Base-by-base conservation (phyloP, 2,888 invertebrate species). In the Tridacna gigas region DNA sequence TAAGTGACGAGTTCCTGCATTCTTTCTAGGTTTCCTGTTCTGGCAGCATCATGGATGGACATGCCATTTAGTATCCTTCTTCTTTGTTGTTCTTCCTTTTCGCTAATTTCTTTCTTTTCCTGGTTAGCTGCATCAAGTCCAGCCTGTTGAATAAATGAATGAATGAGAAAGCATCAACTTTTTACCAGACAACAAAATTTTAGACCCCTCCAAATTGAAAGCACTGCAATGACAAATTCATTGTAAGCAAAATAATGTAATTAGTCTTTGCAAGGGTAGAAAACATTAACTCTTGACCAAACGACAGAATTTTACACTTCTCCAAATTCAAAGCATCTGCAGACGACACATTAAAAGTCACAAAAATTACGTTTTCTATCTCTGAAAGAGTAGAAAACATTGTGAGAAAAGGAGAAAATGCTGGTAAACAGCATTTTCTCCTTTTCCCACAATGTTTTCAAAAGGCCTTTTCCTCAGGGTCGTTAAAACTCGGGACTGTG, bases 41-140 rank as follows among this genome's bases (percentile, higher is more conserved):
- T 86, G 20, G 93, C 92, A 15, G 94, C 94, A 75, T 93, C 91
- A 86, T 94, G 93, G 20, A 94, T 91, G 0, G 91, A 89, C 0
- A 90, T 88, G 18, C 93, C 93, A 20, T 86, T 77, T 61, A 87
- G 71, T 11, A 92, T 56, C 51, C 84, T 79, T 75, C 88, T 86
- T 56, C 86, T 84, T 45, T 91, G 88, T 13, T 84, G 80, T 61
- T 90, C 84, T 66, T 91, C 88, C 47, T 88, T 77, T 25, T 88
- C 86, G 28, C 85, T 82, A 63, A 89, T 73, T 66, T 84, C 78
- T 71, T 88, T 89, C 77, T 84, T 84, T n/a, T 90, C 89, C 15
- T 82, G 82, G 28, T 89, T 86, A 1, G 89, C 90, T 37, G 92
- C 92, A 48, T 90, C 89, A 47, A 92, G 67, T 12, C 91, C 92